Evolutionary conservation across 1,140 invertebrate species (phyloP).

Genomic region (Asbolus verrucosus): DNA sequence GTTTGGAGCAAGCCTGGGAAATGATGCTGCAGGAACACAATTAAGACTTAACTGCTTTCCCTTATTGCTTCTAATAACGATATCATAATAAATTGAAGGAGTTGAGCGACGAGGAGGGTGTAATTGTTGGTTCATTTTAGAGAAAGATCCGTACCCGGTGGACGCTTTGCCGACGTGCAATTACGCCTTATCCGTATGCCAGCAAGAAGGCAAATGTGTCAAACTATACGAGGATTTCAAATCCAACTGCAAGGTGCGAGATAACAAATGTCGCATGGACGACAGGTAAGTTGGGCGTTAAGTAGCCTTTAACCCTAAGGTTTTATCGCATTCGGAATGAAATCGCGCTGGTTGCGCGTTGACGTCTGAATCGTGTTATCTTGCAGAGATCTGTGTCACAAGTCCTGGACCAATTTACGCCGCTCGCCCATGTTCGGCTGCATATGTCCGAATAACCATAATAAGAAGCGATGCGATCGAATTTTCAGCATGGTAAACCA

Average conservation of each 20-base stretch:
- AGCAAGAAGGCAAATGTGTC: constrained; percentile 80
- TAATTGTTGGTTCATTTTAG: constrained; percentile 67
- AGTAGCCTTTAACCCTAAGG: constrained; percentile 24
- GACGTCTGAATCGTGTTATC: no score
- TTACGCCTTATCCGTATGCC: constrained; percentile 85
- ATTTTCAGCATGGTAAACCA: constrained; percentile 89
- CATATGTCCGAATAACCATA: constrained; percentile 89
- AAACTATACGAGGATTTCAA: constrained; percentile 87
- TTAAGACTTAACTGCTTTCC: constrained; percentile 12
- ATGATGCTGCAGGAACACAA: constrained; percentile 16
- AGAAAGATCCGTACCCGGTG: constrained; percentile 87
- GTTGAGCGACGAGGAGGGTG: not conserved
- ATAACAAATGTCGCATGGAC: constrained; percentile 88
- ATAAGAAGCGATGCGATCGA: constrained; percentile 86
- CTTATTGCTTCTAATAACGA: not conserved
- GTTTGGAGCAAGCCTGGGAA: constrained; percentile 20
- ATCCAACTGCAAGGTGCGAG: constrained; percentile 83
- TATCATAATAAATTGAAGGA: constrained; percentile 8
- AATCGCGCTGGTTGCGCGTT: no score
- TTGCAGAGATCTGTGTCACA: constrained; percentile 83
- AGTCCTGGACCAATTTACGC: constrained; percentile 85
- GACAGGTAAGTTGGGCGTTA: constrained; percentile 75
- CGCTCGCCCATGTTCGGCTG: constrained; percentile 90
- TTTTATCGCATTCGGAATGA: constrained; percentile 24
- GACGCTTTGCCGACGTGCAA: constrained; percentile 89